phyloP scores from a whole-genome alignment of 2,888 invertebrate genomes.

The Tetrapedia diversipes region DNA sequence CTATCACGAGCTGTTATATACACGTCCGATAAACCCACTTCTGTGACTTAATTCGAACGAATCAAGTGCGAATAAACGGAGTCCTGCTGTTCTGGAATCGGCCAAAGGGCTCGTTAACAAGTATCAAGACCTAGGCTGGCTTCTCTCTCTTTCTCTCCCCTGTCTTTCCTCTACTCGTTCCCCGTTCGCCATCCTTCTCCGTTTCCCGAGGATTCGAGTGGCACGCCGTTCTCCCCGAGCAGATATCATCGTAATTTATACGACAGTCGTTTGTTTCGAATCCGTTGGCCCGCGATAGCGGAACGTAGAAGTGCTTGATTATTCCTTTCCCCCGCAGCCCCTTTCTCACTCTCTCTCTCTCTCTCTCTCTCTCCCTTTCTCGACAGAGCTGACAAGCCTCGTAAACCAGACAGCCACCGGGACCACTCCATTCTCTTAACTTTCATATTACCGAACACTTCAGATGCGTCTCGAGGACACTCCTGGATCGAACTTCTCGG shows the following conservation, averaged over 20 bases:
- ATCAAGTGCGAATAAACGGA: too few species aligned
- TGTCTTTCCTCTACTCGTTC: too few species aligned
- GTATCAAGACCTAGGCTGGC: too few species aligned
- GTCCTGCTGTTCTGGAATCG: too few species aligned
- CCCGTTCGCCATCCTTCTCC: background rate
- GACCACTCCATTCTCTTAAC: constrained; percentile 39
- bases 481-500: constrained; percentile 37
- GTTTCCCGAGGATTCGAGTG: constrained; percentile 51
- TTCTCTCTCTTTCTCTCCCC: background rate
- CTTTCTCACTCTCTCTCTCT: too few species aligned
- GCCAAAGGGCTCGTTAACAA: too few species aligned
- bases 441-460: constrained; percentile 50
- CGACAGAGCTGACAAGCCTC: too few species aligned
- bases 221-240: constrained; percentile 25
- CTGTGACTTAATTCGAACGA: too few species aligned
- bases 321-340: constrained; percentile 46
- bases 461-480: constrained; percentile 32
- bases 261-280: constrained; percentile 69
- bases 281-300: constrained; percentile 61
- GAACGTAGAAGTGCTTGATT: constrained; percentile 58
- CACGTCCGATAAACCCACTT: too few species aligned
- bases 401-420: constrained; percentile 27
- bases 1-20: too few species aligned
- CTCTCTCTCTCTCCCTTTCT: too few species aligned
- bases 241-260: constrained; percentile 74